Percentiles rank a stretch among this genome's conserved stretches.
Conservation (phyloP, 2,888 invertebrate genomes). For the Nebria brevicollis region DNA sequence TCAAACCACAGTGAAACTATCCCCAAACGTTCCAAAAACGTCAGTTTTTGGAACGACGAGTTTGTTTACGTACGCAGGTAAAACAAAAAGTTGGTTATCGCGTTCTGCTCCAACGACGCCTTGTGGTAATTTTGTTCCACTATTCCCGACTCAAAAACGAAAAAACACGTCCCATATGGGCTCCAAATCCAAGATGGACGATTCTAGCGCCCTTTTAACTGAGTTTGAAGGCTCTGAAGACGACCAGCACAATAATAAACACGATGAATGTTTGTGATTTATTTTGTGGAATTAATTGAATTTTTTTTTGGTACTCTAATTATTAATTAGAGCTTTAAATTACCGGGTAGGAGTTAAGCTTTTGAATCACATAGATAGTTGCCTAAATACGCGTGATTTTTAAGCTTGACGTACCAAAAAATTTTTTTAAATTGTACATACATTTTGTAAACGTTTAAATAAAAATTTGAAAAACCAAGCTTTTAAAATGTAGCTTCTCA, state of each 20-base stretch:
- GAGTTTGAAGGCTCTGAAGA: conserved; percentile 67
- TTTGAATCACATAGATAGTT: background rate
- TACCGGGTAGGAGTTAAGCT: background rate
- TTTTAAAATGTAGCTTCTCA: background rate
- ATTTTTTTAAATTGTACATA: background rate
- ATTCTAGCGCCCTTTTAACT: conserved; percentile 72
- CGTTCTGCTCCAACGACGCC: conserved; percentile 85
- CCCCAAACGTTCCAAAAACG: conserved; percentile 49
- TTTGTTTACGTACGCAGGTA: conserved; percentile 50
- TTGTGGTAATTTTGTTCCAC: conserved; percentile 73
- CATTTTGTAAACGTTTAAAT: background rate
- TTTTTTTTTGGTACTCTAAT: background rate
- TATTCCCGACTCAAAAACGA: conserved; percentile 69
- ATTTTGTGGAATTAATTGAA: conserved; percentile 10
- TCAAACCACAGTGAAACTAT: conserved; percentile 53
- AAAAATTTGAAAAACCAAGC: background rate
- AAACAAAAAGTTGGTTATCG: conserved; percentile 69
- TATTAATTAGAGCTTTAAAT: no score
- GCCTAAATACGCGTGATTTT: no score
- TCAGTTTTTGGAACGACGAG: conserved; percentile 22
- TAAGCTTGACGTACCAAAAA: background rate
- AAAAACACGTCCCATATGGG: conserved; percentile 64
- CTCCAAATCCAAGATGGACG: conserved; percentile 65
- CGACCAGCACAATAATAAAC: conserved; percentile 51
- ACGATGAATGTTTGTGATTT: conserved; percentile 36